Conservation (phyloP, 64 coral and sea anemone species). For the Trachythela sp. region DNA sequence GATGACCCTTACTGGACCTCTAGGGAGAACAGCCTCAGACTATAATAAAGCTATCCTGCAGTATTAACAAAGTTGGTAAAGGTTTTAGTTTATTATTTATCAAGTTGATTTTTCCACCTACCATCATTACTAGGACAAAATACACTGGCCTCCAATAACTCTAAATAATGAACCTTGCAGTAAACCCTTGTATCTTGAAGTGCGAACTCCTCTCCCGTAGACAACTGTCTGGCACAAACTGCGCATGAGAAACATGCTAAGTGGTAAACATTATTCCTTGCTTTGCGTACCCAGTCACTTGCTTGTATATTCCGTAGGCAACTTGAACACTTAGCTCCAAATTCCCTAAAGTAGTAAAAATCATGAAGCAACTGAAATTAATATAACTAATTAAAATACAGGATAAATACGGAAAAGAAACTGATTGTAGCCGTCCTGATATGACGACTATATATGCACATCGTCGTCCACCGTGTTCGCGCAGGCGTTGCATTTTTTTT, state of each 20-base stretch:
- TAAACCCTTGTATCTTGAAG: constrained; percentile 22
- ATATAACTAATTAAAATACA: no score
- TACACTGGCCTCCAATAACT: not conserved
- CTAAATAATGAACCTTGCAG: not conserved
- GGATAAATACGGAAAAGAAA: not conserved
- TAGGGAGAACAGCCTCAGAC: no score
- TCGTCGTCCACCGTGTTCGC: no score
- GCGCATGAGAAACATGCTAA: constrained; percentile 22
- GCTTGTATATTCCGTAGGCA: not conserved
- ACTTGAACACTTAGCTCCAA: not conserved
- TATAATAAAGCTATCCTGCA: no score
- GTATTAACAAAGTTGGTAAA: no score
- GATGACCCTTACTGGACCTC: no score
- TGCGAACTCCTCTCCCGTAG: constrained; percentile 9
- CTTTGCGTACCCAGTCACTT: constrained; percentile 4
- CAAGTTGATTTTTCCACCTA: not conserved
- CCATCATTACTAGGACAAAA: not conserved
- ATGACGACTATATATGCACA: no score
- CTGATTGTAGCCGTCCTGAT: no score
- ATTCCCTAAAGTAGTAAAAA: not conserved
- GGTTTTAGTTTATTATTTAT: no score
- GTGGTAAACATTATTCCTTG: not conserved
- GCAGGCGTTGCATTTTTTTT: no score
- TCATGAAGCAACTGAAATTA: no score
- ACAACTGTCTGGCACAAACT: not conserved